A percentile compares a stretch with the other conserved stretches of the same genome.
Evolutionary conservation across 2,113 vertebrate genomes (phyloP).

Genomic region (Lasiurus cinereus): DNA sequence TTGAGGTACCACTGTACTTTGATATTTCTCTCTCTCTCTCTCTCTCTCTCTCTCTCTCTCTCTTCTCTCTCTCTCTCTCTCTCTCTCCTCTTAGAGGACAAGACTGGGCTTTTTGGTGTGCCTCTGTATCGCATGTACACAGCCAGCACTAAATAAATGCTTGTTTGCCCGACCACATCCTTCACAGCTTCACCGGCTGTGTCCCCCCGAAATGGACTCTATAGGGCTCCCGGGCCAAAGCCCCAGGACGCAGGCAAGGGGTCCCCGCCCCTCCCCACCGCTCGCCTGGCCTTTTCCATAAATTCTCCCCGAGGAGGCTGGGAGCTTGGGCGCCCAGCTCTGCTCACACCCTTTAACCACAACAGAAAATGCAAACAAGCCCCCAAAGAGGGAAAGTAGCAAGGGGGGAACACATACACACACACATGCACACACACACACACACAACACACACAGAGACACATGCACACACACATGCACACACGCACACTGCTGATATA

Average conservation of each 20-base stretch:
- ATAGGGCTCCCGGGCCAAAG: fast-evolving
- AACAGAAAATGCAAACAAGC: neutral
- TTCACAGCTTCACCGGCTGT: neutral
- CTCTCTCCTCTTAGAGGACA: no score
- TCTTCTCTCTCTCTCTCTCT: neutral
- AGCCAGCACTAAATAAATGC: neutral
- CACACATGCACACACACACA: no score
- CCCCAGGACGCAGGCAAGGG: neutral
- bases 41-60: no score
- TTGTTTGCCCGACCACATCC: neutral
- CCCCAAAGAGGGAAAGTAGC: neutral
- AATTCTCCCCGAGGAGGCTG: neutral
- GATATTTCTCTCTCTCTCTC: no score
- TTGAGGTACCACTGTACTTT: no score
- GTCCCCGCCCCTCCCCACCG: neutral
- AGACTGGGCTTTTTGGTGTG: neutral
- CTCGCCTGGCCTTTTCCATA: neutral
- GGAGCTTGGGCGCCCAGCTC: neutral
- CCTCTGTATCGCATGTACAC: neutral
- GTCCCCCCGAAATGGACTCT: neutral
- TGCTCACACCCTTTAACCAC: neutral
- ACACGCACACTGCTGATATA: neutral
- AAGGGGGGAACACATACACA: neutral
- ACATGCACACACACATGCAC: no score
- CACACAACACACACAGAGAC: no score